Percentiles rank a stretch among this genome's conserved stretches.
These are phyloP conservation scores for Antigone vipio DNA, from an alignment of 2,113 vertebrate genomes.

Conservation along the genomic window DNA sequence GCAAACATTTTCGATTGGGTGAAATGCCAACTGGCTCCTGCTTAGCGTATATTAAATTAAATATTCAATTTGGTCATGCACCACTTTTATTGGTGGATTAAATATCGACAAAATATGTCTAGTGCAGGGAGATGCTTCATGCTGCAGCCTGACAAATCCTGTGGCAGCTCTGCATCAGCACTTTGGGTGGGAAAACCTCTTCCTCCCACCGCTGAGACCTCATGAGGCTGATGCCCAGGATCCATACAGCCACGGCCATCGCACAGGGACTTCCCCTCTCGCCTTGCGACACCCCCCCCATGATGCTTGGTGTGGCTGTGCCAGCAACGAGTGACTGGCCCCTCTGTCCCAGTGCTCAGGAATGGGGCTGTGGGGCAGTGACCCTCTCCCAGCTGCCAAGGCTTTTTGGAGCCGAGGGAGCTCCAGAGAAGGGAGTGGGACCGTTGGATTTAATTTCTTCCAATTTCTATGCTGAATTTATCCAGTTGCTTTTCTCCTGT, in stretches of 20 bases:
- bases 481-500: background rate
- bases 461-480: background rate
- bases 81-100: background rate
- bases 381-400: background rate
- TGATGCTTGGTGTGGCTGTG: accelerated
- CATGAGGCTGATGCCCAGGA: accelerated
- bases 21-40: background rate
- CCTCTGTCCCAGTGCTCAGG: background rate
- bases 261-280: background rate
- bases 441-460: background rate
- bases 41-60: background rate
- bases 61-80: constrained; percentile 9
- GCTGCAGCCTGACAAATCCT: background rate
- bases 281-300: background rate
- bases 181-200: background rate
- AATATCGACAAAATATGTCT: background rate
- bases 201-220: background rate
- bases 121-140: background rate
- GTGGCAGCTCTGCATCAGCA: background rate
- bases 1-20: background rate
- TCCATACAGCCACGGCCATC: accelerated
- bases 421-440: background rate
- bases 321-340: background rate
- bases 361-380: background rate
- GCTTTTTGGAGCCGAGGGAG: background rate